phyloP scores from a whole-genome alignment of 1,140 invertebrate species.

The Holotrichia oblita region DNA sequence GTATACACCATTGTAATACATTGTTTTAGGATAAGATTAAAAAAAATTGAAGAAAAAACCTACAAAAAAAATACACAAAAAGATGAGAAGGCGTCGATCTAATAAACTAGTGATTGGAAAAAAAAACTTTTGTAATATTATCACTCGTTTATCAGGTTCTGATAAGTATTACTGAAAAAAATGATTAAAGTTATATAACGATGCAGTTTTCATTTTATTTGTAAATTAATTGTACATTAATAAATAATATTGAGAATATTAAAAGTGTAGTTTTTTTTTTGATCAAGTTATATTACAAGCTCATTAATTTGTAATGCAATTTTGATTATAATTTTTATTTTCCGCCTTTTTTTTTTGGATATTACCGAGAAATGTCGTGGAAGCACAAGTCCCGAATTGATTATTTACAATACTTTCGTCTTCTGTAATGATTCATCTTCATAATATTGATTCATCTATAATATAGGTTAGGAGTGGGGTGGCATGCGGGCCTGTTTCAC shows the following conservation, averaged over 20 bases:
- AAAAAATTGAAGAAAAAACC: constrained; percentile 4
- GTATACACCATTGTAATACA: constrained; percentile 57
- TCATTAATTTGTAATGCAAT: too few relatives aligned
- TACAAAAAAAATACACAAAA: constrained; percentile 16
- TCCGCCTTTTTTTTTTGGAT: too few relatives aligned
- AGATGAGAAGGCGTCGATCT: constrained; percentile 47
- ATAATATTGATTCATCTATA: too few relatives aligned
- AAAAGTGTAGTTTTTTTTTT: background rate
- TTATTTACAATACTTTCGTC: too few relatives aligned
- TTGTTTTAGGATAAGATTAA: constrained; percentile 42
- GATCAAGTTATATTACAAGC: too few relatives aligned
- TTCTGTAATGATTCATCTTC: too few relatives aligned
- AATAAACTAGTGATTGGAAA: constrained; percentile 46
- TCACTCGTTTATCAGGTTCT: constrained; percentile 52
- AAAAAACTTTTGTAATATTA: constrained; percentile 21
- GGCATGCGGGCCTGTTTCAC: too few relatives aligned
- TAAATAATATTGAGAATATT: constrained; percentile 49
- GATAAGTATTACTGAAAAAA: constrained; percentile 55
- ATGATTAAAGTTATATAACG: constrained; percentile 55
- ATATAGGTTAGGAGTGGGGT: too few relatives aligned
- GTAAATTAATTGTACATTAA: constrained; percentile 62
- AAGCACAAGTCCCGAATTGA: too few relatives aligned
- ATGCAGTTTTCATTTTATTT: constrained; percentile 62
- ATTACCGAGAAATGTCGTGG: too few relatives aligned
- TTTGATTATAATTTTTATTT: too few relatives aligned